Evolutionary conservation across 2,113 vertebrate species (phyloP).

Genomic region (Pontoporia blainvillei): DNA sequence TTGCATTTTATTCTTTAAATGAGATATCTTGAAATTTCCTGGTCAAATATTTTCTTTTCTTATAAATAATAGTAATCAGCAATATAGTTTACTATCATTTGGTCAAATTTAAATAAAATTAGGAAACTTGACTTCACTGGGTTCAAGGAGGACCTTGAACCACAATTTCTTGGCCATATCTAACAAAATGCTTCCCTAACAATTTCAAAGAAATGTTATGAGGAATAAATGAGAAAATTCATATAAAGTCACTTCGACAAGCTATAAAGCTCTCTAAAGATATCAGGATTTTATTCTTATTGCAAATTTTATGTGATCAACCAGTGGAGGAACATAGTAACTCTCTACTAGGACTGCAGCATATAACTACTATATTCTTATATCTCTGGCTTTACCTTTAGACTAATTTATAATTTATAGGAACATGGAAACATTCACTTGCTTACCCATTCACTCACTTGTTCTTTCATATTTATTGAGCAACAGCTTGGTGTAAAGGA

Average conservation of each 20-base stretch:
- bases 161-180: not conserved
- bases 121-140: not conserved
- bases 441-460: not conserved
- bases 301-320: not conserved
- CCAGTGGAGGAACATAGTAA: not conserved
- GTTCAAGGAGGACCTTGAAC: not conserved
- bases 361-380: not conserved
- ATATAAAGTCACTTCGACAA: not conserved
- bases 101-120: not conserved
- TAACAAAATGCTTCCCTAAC: not conserved
- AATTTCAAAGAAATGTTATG: not conserved
- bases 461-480: not conserved
- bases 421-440: not conserved
- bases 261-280: not conserved
- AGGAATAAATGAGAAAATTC: conserved; percentile 12
- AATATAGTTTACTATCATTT: not conserved
- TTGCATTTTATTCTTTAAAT: not conserved
- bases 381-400: not conserved
- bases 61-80: not conserved
- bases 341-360: not conserved
- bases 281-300: not conserved
- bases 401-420: not conserved
- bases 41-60: not conserved
- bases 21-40: not conserved
- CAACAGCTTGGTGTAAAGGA: not conserved